Evolutionary conservation across 2,113 vertebrate genomes (phyloP), one percentile per base, ranked within the genome.

Genomic region (Indicator indicator): DNA sequence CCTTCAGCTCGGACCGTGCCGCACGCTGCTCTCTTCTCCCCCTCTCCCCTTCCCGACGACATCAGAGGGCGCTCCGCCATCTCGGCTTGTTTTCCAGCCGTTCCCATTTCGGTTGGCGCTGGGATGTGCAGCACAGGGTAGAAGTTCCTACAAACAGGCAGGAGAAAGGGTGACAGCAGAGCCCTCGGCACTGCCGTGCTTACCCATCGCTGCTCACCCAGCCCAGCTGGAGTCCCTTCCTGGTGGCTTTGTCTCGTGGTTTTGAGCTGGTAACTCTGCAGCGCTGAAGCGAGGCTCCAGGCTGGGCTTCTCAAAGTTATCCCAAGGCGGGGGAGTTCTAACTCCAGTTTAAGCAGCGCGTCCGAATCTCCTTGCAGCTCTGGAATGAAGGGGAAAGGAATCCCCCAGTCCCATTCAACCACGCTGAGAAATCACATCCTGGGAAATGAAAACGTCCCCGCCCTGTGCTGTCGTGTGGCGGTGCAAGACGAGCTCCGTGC

Each of bases 1-100:
- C 50, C 50, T 52, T 52, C 50, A 13, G 3, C 46, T 33, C 1
- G 1, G 32, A 7, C 6, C 0, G 2, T 2, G 16, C 63, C 4
- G 63, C 24, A 52, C 50, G 50, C 50, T 12, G 23, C 12, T 52
- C 32, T 40, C 13, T 13, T 54, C 54, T 56, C 64, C 44, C 44
- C 26, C n/a, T 9, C 1, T 83, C 12, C 77, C 70, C 24, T 5
- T 27, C 4, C 42, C 9, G 75, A 3, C 55, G 60, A 19, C 94
- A 83, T 95, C 20, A 93, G 88, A 94, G 94, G 93, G 90, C 93
- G 90, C 94, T 94, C 36, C 11, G 48, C 33, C 86, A 52, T 83
- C 90, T 65, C 9, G 0, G 17, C 85, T 73, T 1, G 5, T 2
- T 4, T 36, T 28, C 16, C 5, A 11, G 1, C 1, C 16, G 5